Conservation (phyloP, 1,140 invertebrate genomes). For the Ceratina australensis region DNA sequence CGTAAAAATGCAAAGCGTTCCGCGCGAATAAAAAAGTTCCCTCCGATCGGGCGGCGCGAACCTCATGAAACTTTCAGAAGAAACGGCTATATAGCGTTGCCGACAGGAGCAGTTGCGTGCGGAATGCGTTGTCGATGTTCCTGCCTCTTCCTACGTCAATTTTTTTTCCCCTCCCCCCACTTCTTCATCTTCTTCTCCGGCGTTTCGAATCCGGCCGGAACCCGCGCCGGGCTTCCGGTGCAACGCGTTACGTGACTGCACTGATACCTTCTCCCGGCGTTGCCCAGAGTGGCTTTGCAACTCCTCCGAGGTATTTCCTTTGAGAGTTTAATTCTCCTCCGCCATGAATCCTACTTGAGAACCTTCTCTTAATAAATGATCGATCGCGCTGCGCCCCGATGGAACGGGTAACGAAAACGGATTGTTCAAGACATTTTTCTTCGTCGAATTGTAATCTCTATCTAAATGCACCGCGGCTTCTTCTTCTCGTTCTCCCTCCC, state of each 20-base stretch:
- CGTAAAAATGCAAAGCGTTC: slow-evolving; percentile 68
- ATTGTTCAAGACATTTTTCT: background rate
- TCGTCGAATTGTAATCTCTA: background rate
- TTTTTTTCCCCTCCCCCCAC: slow-evolving; percentile 7
- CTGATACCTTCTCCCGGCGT: slow-evolving; percentile 14
- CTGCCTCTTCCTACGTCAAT: slow-evolving; percentile 15
- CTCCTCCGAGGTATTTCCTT: slow-evolving; percentile 21
- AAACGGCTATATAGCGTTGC: slow-evolving; percentile 37
- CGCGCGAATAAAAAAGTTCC: slow-evolving; percentile 65
- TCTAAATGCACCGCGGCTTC: too few species aligned
- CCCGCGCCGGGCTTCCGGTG: slow-evolving; percentile 42
- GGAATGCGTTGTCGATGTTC: slow-evolving; percentile 56
- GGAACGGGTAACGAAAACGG: background rate
- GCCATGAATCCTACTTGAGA: background rate
- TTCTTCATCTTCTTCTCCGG: slow-evolving; percentile 6
- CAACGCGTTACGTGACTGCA: slow-evolving; percentile 56
- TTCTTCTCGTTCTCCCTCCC: too few species aligned
- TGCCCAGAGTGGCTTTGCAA: slow-evolving; percentile 14
- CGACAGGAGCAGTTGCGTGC: slow-evolving; percentile 53
- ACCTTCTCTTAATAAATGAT: slow-evolving; percentile 41
- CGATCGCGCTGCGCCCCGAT: background rate
- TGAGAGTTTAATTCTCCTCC: slow-evolving; percentile 8
- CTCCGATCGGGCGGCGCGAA: slow-evolving; percentile 58
- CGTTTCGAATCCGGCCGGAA: slow-evolving; percentile 48
- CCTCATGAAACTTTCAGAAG: slow-evolving; percentile 68